phyloP scores from a whole-genome alignment of 2,888 invertebrate genomes.

The Ephialtes manifestator region DNA sequence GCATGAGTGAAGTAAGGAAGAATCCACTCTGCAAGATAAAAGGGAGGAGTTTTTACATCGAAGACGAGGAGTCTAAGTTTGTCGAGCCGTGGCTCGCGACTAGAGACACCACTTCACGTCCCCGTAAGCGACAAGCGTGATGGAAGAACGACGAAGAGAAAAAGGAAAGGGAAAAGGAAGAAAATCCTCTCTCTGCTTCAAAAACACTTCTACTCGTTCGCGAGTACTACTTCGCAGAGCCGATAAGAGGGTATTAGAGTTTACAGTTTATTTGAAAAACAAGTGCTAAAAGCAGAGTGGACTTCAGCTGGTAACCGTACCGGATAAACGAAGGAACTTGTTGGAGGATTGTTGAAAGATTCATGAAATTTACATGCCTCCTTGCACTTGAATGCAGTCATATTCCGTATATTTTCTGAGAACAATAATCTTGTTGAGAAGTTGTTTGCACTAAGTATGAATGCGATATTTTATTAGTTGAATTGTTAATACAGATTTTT shows the following conservation, averaged over 20 bases:
- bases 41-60: conserved; percentile 1
- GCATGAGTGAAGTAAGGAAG: conserved; percentile 4
- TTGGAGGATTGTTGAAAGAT: not conserved
- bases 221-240: conserved; percentile 8
- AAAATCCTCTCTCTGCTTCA: conserved; percentile 14
- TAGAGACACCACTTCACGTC: conserved; percentile 7
- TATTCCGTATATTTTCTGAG: not conserved
- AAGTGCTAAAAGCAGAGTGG: not conserved
- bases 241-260: conserved; percentile 17
- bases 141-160: not conserved
- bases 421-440: not conserved
- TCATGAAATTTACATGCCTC: not conserved
- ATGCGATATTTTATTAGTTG: not conserved
- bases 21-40: not conserved
- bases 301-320: not conserved
- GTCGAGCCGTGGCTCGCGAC: not conserved
- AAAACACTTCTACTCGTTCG: not conserved
- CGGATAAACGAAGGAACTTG: not conserved
- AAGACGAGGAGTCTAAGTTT: not conserved
- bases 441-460: not conserved
- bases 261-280: not conserved
- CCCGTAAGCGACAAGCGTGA: not conserved
- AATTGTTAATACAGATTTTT: not conserved
- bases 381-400: not conserved
- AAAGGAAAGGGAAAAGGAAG: not conserved